phyloP scores from a whole-genome alignment of 2,113 vertebrate genomes.

The Martes martes region DNA sequence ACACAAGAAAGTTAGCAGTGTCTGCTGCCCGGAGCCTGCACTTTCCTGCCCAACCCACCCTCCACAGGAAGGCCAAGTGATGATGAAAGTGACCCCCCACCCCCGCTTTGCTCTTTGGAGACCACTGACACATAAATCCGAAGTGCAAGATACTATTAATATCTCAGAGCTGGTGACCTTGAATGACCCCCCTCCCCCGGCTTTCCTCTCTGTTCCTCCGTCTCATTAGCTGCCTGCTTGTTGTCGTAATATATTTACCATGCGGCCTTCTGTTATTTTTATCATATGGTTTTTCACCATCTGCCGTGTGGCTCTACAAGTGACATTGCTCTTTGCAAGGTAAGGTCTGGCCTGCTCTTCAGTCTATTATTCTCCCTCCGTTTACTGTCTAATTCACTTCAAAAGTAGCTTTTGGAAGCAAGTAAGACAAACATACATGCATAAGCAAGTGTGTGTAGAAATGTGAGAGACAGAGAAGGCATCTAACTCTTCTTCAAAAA shows the following conservation, averaged over 20 bases:
- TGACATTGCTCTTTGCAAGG: constrained; percentile 38
- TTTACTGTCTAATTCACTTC: neutral
- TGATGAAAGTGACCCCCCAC: neutral
- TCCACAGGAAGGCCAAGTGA: neutral
- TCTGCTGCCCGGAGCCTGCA: rapidly evolving
- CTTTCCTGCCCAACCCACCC: neutral
- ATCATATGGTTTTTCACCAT: constrained; percentile 52
- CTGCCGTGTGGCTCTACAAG: constrained; percentile 23
- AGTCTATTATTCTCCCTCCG: neutral
- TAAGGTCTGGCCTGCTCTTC: neutral
- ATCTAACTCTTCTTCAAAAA: neutral
- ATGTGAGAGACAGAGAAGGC: neutral
- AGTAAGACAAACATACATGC: neutral
- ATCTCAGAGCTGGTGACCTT: neutral
- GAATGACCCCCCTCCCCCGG: rapidly evolving
- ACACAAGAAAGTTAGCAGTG: neutral
- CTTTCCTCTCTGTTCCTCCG: neutral
- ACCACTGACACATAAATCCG: neutral
- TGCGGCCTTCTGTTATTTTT: constrained; percentile 52
- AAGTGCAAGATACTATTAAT: neutral
- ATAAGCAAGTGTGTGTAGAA: neutral
- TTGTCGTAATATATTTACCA: constrained; percentile 2
- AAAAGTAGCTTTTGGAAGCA: neutral
- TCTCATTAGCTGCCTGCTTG: neutral
- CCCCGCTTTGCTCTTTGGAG: neutral